phyloP scores from a whole-genome alignment of 2,797 vertebrate species.

The Cygnus olor region DNA sequence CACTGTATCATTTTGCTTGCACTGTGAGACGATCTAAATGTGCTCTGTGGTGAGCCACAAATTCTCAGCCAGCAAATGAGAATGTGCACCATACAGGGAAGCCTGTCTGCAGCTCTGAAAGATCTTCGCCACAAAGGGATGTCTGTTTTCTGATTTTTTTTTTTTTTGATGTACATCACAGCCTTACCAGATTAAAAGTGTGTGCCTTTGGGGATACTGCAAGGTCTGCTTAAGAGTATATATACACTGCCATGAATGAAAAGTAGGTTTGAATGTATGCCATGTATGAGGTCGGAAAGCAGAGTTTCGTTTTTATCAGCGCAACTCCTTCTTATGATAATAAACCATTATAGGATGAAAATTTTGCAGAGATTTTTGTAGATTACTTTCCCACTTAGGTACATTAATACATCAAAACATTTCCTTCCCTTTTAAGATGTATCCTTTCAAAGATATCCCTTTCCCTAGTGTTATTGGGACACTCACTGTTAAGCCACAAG shows the following conservation, averaged over 20 bases:
- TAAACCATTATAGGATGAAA: not conserved
- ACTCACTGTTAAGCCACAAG: not conserved
- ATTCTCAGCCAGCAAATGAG: not conserved
- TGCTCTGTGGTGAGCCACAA: not conserved
- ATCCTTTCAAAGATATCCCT: not conserved
- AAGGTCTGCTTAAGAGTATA: not conserved
- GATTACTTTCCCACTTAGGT: not conserved
- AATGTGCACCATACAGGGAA: not conserved
- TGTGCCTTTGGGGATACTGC: not conserved
- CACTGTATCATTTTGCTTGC: not conserved
- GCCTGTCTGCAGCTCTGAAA: not conserved
- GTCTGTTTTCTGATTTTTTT: not conserved
- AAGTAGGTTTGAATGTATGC: not conserved
- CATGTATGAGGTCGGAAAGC: not conserved
- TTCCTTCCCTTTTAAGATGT: not conserved
- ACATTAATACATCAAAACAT: not conserved
- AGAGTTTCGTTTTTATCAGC: not conserved
- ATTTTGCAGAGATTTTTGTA: not conserved
- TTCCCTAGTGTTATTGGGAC: not conserved
- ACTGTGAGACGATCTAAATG: not conserved
- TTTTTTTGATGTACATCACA: accelerated
- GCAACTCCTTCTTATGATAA: not conserved
- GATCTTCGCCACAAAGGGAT: not conserved
- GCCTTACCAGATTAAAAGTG: not conserved
- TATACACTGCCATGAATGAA: not conserved